Conservation (phyloP, 2,113 vertebrate genomes). For the Sceloporus tristichus region DNA sequence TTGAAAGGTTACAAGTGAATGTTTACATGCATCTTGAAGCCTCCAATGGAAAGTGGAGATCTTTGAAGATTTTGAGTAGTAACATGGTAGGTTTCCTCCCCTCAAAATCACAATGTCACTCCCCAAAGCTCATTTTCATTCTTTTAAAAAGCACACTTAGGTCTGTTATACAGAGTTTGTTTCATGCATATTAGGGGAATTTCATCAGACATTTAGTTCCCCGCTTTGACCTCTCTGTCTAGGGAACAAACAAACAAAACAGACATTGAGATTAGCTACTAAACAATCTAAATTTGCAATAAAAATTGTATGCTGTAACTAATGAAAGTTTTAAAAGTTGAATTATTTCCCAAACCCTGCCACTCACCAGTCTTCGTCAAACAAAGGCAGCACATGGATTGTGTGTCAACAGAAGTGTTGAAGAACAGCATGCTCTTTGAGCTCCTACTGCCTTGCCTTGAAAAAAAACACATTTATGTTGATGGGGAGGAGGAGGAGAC, state of each 20-base stretch:
- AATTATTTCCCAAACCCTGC: background rate
- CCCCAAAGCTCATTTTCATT: too few species aligned
- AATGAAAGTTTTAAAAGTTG: background rate
- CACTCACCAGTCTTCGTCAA: background rate
- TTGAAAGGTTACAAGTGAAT: background rate
- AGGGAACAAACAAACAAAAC: too few species aligned
- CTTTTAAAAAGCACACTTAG: background rate
- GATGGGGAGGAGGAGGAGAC: background rate
- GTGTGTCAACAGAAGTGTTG: too few species aligned
- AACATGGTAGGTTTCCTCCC: background rate
- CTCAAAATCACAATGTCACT: background rate
- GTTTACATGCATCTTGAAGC: background rate
- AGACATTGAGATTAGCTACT: too few species aligned
- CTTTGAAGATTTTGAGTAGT: background rate
- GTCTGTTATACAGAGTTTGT: background rate
- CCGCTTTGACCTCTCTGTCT: too few species aligned
- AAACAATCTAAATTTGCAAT: too few species aligned
- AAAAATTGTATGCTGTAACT: background rate
- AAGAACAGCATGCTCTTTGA: background rate
- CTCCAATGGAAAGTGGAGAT: background rate
- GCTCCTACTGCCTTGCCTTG: background rate
- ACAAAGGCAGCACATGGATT: background rate
- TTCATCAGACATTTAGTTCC: background rate
- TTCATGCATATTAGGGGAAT: background rate
- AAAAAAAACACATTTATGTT: conserved; percentile 1